Conservation (phyloP, 2,113 vertebrate species). For the Cyrtonyx montezumae region DNA sequence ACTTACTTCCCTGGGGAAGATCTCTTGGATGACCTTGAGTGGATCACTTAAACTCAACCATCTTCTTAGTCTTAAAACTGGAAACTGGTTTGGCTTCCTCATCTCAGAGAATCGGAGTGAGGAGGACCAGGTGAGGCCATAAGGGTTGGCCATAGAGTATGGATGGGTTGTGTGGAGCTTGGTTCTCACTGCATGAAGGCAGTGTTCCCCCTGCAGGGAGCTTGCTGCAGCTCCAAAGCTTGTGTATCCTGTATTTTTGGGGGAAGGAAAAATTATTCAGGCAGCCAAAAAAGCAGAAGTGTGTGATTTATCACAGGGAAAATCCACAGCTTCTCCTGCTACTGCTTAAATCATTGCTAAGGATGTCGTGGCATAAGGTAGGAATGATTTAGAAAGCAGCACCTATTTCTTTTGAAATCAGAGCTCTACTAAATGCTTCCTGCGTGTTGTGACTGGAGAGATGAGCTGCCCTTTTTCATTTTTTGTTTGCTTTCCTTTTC, state of each 20-base stretch:
- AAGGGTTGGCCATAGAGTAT: background rate
- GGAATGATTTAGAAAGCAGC: background rate
- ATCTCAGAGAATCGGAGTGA: background rate
- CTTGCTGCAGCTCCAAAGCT: background rate
- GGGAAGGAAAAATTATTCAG: background rate
- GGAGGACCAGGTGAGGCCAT: too few relatives aligned
- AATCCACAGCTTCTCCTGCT: background rate
- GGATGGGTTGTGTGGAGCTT: background rate
- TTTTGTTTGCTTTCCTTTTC: background rate
- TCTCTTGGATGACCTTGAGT: background rate
- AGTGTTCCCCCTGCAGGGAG: background rate
- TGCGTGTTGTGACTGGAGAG: background rate
- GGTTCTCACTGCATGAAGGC: rapidly evolving
- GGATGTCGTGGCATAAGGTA: background rate
- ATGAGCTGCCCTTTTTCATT: background rate
- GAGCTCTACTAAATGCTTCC: background rate
- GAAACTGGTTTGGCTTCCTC: background rate
- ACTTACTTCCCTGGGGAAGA: too few relatives aligned
- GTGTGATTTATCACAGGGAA: background rate
- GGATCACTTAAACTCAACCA: rapidly evolving
- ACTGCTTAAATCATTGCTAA: background rate
- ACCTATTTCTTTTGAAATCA: constrained; percentile 24
- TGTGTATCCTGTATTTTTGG: rapidly evolving
- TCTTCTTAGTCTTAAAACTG: background rate
- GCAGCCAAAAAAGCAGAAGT: background rate